These are phyloP conservation scores for Sparus aurata DNA, from an alignment of 2,797 vertebrate species.

Conservation along the genomic window DNA sequence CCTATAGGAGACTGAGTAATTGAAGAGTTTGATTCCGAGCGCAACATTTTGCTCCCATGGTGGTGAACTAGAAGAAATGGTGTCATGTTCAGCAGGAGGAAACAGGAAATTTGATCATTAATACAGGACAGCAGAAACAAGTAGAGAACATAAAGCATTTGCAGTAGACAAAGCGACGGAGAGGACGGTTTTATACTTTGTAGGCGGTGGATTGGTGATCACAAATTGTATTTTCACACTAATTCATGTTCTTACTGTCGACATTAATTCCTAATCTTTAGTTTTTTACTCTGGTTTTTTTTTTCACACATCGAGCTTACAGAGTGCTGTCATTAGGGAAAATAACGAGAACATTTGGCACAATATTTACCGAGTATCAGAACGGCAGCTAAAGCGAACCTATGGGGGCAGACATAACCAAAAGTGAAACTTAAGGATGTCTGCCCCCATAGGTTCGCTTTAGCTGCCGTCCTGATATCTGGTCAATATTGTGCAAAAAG, in stretches of 20 bases:
- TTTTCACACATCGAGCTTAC: no score
- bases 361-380: no score
- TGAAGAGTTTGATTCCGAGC: conserved; percentile 99
- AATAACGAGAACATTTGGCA: no score
- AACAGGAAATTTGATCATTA: conserved; percentile 78
- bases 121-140: conserved; percentile 62
- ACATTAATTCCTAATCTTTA: not conserved
- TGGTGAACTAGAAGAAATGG: conserved; percentile 99
- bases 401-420: no score
- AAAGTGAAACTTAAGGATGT: no score
- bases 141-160: conserved; percentile 36
- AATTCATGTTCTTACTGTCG: not conserved
- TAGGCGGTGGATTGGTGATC: not conserved
- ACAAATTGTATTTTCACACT: not conserved
- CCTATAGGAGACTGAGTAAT: conserved; percentile 99
- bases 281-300: not conserved
- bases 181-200: not conserved
- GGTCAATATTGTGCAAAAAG: no score
- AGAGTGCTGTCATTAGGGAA: no score
- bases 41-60: conserved; percentile 99
- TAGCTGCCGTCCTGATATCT: no score
- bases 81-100: conserved; percentile 87
- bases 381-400: no score
- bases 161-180: not conserved
- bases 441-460: no score